Conservation (phyloP, 1,140 invertebrate genomes). For the Lysiphlebus fabarum region DNA sequence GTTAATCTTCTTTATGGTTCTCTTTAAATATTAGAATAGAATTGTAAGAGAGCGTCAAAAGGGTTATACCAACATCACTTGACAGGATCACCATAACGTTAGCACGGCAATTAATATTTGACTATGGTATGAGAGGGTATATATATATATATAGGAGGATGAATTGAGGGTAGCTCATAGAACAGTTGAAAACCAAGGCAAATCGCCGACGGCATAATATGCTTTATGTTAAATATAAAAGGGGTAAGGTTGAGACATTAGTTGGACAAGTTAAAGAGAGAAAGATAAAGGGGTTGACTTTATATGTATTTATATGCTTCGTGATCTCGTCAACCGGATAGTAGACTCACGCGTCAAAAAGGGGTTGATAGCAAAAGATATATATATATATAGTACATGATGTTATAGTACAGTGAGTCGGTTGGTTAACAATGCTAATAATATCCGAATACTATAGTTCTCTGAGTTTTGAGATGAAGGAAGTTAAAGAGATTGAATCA, state of each 20-base stretch:
- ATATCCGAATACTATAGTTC: conserved; percentile 35
- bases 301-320: conserved; percentile 27
- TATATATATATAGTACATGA: too few relatives aligned
- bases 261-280: conserved; percentile 20
- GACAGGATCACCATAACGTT: conserved; percentile 43
- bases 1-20: too few relatives aligned
- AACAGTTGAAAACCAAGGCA: not conserved
- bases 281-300: conserved; percentile 19
- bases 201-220: too few relatives aligned
- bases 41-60: conserved; percentile 16
- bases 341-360: conserved; percentile 33
- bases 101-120: conserved; percentile 45
- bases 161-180: conserved; percentile 16
- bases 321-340: conserved; percentile 39
- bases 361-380: conserved; percentile 31
- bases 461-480: conserved; percentile 11
- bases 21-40: too few relatives aligned
- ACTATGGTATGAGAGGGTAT: not conserved
- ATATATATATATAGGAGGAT: not conserved
- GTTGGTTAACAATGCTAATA: conserved; percentile 55
- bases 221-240: too few relatives aligned
- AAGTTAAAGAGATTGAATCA: conserved; percentile 1
- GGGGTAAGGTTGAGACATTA: conserved; percentile 38
- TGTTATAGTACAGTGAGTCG: conserved; percentile 34
- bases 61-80: conserved; percentile 36